Evolutionary conservation across 2,113 vertebrate species (phyloP), one percentile per base, ranked within the genome.

Genomic region (Drymodes brunneopygia): DNA sequence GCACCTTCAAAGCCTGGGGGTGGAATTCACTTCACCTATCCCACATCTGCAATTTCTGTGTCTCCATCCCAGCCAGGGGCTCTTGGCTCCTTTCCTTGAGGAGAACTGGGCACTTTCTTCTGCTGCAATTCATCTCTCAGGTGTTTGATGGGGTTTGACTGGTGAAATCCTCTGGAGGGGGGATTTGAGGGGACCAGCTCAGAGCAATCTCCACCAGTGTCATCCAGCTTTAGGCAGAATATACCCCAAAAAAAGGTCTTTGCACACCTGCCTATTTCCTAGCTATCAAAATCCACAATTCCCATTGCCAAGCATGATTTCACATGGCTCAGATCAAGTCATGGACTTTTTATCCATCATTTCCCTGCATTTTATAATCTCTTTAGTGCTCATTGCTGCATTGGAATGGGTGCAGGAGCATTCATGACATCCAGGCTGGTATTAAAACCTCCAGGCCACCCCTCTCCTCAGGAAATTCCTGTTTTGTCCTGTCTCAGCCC

Each of bases 31-130:
- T 56, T 69, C 9, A 22, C 10, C 15, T 28, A 7, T 23, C 16
- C 7, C 1, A 0, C 5, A 6, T 33, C 57, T 65, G 38, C 40
- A 40, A 5, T 72, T 93, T 27, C 0, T 0, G 2, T 15, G 9
- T 56, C 66, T 75, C 53, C 91, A 56, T 64, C 70, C 25, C 12
- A 60, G 18, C 33, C 77, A 60, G 56, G 47, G 48, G 31, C 42
- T 79, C 35, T 58, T 50, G 60, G 42, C 19, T 87, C 13, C 18
- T 40, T 33, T 33, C 36, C 11, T 1, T 54, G 38, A 21, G 27
- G 21, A 82, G 38, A 70, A 24, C 7, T 8, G 29, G 56, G 8
- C 28, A 14, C 16, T 36, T 90, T 40, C 14, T 62, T 7, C 15
- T 8, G 33, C 16, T 40, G 27, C 11, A 53, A 3, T 24, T 86